Conservation (phyloP, 2,888 invertebrate species). For the Archips xylosteana region DNA sequence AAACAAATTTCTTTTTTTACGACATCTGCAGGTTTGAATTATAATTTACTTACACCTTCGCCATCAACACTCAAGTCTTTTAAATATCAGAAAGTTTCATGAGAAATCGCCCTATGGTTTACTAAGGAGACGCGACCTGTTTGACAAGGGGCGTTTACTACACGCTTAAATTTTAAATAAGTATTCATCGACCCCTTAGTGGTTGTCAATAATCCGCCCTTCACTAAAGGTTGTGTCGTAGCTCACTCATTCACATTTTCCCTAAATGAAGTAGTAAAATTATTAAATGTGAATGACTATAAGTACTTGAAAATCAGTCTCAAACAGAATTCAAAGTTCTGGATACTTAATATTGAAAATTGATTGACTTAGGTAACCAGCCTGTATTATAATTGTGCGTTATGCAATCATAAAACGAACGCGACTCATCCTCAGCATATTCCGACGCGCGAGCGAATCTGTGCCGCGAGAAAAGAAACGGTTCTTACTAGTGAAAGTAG, state of each 20-base stretch:
- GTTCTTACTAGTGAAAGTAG: slow-evolving; percentile 80
- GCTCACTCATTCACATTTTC: not conserved
- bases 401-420: slow-evolving; percentile 59
- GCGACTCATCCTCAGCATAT: slow-evolving; percentile 52
- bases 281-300: not conserved
- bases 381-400: slow-evolving; percentile 44
- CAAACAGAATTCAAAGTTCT: not conserved
- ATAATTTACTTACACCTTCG: not conserved
- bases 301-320: not conserved
- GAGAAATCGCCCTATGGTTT: not conserved
- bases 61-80: not conserved
- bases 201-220: not conserved
- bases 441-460: slow-evolving; percentile 56
- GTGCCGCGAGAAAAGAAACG: slow-evolving; percentile 70
- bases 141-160: not conserved
- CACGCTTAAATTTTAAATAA: not conserved
- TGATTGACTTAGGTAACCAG: not conserved
- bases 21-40: not conserved
- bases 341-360: not conserved
- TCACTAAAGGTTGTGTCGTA: not conserved
- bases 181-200: not conserved
- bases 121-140: not conserved
- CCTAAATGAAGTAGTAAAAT: not conserved
- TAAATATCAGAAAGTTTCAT: not conserved
- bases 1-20: slow-evolving; percentile 6